A percentile compares a stretch with the other conserved stretches of the same genome.
Evolutionary conservation across 2,797 vertebrate species (phyloP).

Genomic region (Crypturellus tataupa): DNA sequence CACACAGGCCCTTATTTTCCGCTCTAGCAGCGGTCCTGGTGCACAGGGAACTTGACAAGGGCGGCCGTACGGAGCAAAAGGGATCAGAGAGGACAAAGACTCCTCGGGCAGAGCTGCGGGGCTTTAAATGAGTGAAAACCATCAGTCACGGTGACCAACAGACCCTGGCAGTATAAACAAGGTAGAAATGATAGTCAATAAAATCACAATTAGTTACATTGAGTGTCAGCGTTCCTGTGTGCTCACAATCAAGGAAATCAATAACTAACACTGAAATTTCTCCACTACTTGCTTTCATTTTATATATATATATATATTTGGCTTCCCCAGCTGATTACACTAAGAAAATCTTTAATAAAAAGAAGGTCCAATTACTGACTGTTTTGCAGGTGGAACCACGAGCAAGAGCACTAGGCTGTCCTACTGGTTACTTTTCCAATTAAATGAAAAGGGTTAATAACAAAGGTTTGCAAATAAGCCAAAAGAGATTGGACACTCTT

Average conservation of each 20-base stretch:
- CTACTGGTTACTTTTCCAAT: background rate
- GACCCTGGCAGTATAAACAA: conserved; percentile 77
- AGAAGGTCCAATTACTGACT: background rate
- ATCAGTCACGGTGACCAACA: conserved; percentile 69
- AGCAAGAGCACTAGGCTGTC: background rate
- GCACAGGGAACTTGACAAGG: background rate
- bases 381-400: background rate
- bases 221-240: conserved; percentile 67
- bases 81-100: conserved; percentile 11
- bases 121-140: conserved; percentile 66
- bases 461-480: conserved; percentile 20
- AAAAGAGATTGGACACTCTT: background rate
- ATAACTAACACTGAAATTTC: conserved; percentile 73
- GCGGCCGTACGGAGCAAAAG: background rate
- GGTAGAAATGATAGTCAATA: conserved; percentile 80
- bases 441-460: background rate
- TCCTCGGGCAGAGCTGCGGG: conserved; percentile 34
- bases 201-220: conserved; percentile 78
- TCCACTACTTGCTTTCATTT: conserved; percentile 56
- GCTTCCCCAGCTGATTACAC: conserved; percentile 44
- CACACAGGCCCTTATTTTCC: background rate
- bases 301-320: conserved; percentile 11
- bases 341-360: conserved; percentile 47
- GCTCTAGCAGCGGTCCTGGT: background rate
- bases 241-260: conserved; percentile 76